Evolutionary conservation across 2,888 invertebrate genomes (phyloP).

Genomic region (Calliscelio sp.): DNA sequence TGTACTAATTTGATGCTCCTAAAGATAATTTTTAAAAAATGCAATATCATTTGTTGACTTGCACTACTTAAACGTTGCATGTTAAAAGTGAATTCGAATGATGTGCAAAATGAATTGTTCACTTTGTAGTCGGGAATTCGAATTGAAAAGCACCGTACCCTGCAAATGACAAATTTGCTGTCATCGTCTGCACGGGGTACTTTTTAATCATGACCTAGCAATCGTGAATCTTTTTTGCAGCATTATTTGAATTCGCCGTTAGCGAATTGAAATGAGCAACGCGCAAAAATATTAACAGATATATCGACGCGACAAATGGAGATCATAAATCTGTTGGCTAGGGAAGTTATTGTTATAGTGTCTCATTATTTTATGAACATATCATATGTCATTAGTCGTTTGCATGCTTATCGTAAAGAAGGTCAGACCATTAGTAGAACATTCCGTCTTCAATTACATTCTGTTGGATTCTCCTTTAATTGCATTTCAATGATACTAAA

Average conservation of each 20-base stretch:
- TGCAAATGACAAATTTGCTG: neutral
- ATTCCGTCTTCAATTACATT: slow-evolving; percentile 22
- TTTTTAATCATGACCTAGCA: neutral
- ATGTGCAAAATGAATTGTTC: neutral
- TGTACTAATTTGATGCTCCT: too few species aligned
- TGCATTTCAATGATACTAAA: slow-evolving; percentile 4
- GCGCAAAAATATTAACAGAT: neutral
- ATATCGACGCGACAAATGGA: neutral
- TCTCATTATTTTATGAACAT: slow-evolving; percentile 25
- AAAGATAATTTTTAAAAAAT: neutral
- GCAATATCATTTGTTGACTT: slow-evolving; percentile 1
- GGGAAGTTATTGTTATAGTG: slow-evolving; percentile 10
- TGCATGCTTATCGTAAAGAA: slow-evolving; percentile 43
- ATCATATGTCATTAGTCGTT: slow-evolving; percentile 35
- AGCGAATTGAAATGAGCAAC: neutral
- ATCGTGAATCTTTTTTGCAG: neutral
- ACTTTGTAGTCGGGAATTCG: neutral
- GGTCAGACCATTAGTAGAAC: slow-evolving; percentile 38
- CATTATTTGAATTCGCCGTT: slow-evolving; percentile 1
- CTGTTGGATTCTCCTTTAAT: slow-evolving; percentile 13
- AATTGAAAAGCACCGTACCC: neutral
- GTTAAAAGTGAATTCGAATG: slow-evolving; percentile 1
- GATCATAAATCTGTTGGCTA: slow-evolving; percentile 19
- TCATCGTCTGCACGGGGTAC: neutral
- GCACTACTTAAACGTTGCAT: slow-evolving; percentile 3